Conservation (phyloP, 53 echinoderm and acorn worm species). For the Zoroaster sp. region DNA sequence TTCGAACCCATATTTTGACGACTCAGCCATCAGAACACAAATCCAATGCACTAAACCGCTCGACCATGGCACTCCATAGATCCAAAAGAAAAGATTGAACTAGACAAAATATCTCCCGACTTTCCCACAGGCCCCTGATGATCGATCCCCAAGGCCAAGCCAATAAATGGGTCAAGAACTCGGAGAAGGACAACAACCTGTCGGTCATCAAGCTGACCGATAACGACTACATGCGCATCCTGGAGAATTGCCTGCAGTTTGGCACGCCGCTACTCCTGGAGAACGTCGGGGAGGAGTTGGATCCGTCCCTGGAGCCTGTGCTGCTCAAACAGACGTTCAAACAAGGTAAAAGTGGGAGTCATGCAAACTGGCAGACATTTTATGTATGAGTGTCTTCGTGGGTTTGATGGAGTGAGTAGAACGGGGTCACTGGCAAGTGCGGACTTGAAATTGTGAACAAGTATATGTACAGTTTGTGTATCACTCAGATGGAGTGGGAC, state of each 20-base stretch:
- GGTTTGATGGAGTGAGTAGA: too few relatives aligned
- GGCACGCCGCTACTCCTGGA: slow-evolving; percentile 95
- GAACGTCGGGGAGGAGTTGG: slow-evolving; percentile 94
- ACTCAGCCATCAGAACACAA: background rate
- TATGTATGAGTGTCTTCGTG: too few relatives aligned
- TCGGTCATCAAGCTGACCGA: slow-evolving; percentile 98
- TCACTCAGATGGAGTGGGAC: too few relatives aligned
- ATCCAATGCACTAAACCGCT: background rate
- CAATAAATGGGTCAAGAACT: slow-evolving; percentile 99
- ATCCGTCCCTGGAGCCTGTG: slow-evolving; percentile 95
- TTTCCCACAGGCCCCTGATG: slow-evolving; percentile 86
- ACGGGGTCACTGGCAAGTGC: too few relatives aligned
- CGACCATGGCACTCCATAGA: background rate
- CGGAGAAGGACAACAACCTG: slow-evolving; percentile 99
- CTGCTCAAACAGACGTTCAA: slow-evolving; percentile 98
- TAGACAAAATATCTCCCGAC: too few relatives aligned
- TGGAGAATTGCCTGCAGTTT: slow-evolving; percentile 99
- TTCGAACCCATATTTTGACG: background rate
- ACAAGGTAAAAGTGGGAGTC: slow-evolving; percentile 97
- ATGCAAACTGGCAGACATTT: too few relatives aligned
- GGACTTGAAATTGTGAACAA: too few relatives aligned
- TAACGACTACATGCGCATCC: slow-evolving; percentile 97
- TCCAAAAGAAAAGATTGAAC: background rate
- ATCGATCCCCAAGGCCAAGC: slow-evolving; percentile 99
- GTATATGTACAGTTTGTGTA: too few relatives aligned